Percentiles rank a stretch among this genome's conserved stretches.
phyloP scores from a whole-genome alignment of 2,888 invertebrate genomes.

The Elgonia sp. region DNA sequence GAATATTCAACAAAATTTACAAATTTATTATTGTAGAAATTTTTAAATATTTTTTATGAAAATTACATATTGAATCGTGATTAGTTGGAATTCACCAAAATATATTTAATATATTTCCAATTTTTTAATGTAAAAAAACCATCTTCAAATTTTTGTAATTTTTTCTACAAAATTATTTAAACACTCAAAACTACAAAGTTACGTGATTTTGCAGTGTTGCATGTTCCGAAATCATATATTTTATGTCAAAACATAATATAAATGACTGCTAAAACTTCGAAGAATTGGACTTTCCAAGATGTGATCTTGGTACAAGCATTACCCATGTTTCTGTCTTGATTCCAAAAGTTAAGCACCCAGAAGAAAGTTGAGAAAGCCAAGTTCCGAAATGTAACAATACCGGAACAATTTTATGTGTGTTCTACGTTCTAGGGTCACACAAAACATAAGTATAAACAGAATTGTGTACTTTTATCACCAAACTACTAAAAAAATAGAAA shows the following conservation, averaged over 20 bases:
- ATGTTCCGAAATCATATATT: no score
- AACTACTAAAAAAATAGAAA: slow-evolving; percentile 32
- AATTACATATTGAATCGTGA: no score
- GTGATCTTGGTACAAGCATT: slow-evolving; percentile 16
- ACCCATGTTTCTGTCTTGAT: neutral
- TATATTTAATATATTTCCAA: no score
- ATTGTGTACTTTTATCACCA: slow-evolving; percentile 36
- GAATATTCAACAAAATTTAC: no score
- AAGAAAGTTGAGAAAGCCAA: slow-evolving; percentile 36
- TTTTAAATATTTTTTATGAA: no score
- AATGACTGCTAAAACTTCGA: neutral
- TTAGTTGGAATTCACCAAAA: no score
- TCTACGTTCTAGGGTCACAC: slow-evolving; percentile 7
- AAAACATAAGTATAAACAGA: slow-evolving; percentile 33
- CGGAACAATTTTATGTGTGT: slow-evolving; percentile 62
- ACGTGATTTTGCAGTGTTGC: no score
- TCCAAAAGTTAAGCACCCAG: slow-evolving; percentile 39
- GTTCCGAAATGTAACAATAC: slow-evolving; percentile 55
- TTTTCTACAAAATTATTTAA: no score
- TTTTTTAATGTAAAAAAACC: no score
- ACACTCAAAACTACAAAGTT: no score
- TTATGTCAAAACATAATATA: neutral
- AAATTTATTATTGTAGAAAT: no score
- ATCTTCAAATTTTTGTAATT: no score
- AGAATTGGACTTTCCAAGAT: neutral